Base-by-base conservation (phyloP, 2,113 vertebrate genomes). In the Odocoileus hemionus region DNA sequence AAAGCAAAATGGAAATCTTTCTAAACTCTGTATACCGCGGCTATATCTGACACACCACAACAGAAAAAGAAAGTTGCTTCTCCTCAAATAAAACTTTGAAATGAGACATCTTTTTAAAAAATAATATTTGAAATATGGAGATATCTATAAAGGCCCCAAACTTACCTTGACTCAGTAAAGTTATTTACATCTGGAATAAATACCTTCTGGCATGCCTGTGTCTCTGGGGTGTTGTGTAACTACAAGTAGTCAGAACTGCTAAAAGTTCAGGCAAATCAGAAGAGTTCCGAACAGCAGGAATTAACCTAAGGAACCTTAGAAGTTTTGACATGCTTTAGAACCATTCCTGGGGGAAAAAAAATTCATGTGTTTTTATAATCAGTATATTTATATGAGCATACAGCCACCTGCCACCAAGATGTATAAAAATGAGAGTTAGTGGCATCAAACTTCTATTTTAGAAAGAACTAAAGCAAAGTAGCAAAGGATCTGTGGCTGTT, bases 331-430 rank as follows among this genome's bases (percentile, higher is more conserved):
- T 85, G 13, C 76, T 94, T 89, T 94, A 76, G 36, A 97, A 33
- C 28, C 86, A 50, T 78, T 95, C 13, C 47, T 55, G 6, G 13
- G 6, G 9, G 1, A 28, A 15, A 14, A 15, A 7, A n/a, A 26
- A 64, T 14, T 52, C 16, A 28, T 60, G 6, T 26, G 3, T 83
- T 92, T 91, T 92, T 57, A 70, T 83, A 83, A 84, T 55, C 39
- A 94, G 12, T 30, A 55, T 92, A 93, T 90, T 95, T 96, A 74
- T 96, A 74, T 61, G 14, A 96, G 50, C 55, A 43, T 83, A 79
- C 12, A n/a, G 33, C 4, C 64, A n/a, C 30, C 43, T 93, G 64
- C 88, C 74, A 86, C 84, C 61, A 23, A 57, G 30, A 94, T 55
- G 16, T 61, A 83, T 23, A 79, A 70, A 94, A 93, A 79, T 92